Conservation (phyloP, 2,888 invertebrate species). For the Elmis aenea region DNA sequence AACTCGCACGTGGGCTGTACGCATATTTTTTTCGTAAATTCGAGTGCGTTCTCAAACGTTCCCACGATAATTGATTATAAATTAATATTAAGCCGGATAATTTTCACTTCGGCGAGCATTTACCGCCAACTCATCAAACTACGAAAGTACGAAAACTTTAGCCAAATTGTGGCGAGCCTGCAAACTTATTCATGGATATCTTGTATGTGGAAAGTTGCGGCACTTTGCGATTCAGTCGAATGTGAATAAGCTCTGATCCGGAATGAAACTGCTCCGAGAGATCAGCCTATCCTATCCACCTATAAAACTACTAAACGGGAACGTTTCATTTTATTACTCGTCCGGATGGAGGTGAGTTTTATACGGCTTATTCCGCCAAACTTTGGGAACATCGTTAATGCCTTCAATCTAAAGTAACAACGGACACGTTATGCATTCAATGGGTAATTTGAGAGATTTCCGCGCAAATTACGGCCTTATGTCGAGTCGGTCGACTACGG, state of each 20-base stretch:
- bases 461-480: conserved; percentile 11
- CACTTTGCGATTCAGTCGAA: conserved; percentile 39
- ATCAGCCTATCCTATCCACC: conserved; percentile 33
- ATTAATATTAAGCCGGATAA: conserved; percentile 22
- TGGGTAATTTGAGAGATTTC: conserved; percentile 14
- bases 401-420: conserved; percentile 28
- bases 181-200: conserved; percentile 34
- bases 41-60: no score
- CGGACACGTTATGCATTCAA: conserved; percentile 10
- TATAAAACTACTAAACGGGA: conserved; percentile 39
- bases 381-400: conserved; percentile 34
- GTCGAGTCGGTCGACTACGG: conserved; percentile 8
- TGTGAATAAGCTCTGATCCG: conserved; percentile 36
- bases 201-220: conserved; percentile 35
- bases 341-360: conserved; percentile 36
- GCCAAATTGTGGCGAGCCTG: conserved; percentile 30
- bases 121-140: conserved; percentile 26
- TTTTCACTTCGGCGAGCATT: conserved; percentile 22
- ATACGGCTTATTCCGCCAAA: conserved; percentile 34
- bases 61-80: conserved; percentile 16
- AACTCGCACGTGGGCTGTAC: no score
- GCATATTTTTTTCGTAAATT: no score
- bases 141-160: conserved; percentile 30
- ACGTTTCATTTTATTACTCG: conserved; percentile 39
- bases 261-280: conserved; percentile 34